phyloP scores from a whole-genome alignment of 2,113 vertebrate species.

The Clarias batrachus region DNA sequence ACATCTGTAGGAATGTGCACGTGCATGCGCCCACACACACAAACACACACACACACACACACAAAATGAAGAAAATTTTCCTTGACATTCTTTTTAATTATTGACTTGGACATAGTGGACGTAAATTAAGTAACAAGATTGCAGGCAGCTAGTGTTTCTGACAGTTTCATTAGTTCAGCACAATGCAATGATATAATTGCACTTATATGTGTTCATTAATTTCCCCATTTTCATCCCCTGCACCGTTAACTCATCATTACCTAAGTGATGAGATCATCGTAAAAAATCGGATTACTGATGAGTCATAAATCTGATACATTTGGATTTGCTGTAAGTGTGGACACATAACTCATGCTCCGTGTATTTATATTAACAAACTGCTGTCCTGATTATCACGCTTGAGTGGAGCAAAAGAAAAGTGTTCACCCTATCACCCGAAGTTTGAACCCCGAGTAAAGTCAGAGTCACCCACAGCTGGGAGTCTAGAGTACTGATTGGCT shows the following conservation, averaged over 20 bases:
- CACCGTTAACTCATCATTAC: background rate
- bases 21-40: background rate
- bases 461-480: no score
- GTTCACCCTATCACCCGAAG: no score
- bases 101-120: background rate
- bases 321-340: background rate
- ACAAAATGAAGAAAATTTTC: background rate
- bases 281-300: background rate
- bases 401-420: no score
- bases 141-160: background rate
- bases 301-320: background rate
- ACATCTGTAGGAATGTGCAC: constrained; percentile 73
- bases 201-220: background rate
- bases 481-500: no score
- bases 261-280: background rate
- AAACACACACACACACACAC: background rate
- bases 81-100: background rate
- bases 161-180: background rate
- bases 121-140: background rate
- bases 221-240: background rate
- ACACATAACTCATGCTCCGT: background rate
- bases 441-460: no score
- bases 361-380: background rate
- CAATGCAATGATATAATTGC: background rate
- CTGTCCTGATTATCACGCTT: background rate